Evolutionary conservation across 2,888 invertebrate genomes (phyloP).

Genomic region (Tenodera sinensis): DNA sequence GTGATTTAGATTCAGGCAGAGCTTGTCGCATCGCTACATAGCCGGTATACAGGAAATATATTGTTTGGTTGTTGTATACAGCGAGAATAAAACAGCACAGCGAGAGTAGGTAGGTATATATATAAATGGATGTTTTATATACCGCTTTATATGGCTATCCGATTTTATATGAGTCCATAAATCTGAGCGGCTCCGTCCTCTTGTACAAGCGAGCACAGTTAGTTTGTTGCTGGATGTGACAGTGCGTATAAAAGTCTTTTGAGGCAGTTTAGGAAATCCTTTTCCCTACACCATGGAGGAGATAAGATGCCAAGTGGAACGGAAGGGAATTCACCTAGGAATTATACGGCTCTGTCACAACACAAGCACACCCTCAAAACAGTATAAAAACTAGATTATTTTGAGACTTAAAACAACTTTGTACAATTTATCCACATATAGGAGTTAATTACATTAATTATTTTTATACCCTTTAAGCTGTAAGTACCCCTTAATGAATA

Average conservation of each 20-base stretch:
- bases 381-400: too few species aligned
- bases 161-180: constrained; percentile 11
- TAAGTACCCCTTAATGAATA: too few species aligned
- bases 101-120: not conserved
- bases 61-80: not conserved
- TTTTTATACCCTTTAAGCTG: too few species aligned
- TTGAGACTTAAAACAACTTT: too few species aligned
- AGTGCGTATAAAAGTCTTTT: not conserved
- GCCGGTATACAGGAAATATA: not conserved
- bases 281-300: not conserved
- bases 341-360: not conserved
- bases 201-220: not conserved
- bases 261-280: not conserved
- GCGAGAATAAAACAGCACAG: not conserved
- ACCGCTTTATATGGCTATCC: not conserved
- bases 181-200: not conserved
- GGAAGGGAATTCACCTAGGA: not conserved
- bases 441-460: too few species aligned
- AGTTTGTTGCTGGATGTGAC: not conserved
- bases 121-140: not conserved
- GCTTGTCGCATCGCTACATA: not conserved
- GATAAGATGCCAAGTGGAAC: not conserved
- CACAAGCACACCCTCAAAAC: too few species aligned
- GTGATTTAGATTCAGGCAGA: not conserved
- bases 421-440: too few species aligned